Conservation (phyloP, 2,113 vertebrate genomes). For the Apeltes quadracus region DNA sequence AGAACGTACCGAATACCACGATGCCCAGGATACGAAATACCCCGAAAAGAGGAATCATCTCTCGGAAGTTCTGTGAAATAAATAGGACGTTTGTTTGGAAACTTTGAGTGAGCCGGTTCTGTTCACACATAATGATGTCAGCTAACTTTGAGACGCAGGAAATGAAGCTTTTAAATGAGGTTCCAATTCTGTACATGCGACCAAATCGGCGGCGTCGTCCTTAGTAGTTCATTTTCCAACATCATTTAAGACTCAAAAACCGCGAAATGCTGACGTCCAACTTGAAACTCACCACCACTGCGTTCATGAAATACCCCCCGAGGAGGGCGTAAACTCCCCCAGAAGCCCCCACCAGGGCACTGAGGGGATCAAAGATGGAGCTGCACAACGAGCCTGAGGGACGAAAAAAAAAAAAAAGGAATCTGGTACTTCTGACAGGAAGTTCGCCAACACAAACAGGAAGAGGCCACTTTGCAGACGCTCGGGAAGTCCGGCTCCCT, state of each 20-base stretch:
- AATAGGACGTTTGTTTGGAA: neutral
- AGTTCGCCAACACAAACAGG: constrained; percentile 18
- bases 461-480: constrained; percentile 26
- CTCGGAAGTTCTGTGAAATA: constrained; percentile 85
- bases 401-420: neutral
- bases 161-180: neutral
- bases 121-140: neutral
- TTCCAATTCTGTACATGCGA: neutral
- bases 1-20: constrained; percentile 81
- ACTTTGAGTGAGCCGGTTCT: neutral
- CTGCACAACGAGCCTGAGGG: constrained; percentile 88
- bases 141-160: neutral
- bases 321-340: constrained; percentile 91
- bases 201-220: neutral
- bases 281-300: constrained; percentile 85
- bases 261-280: neutral
- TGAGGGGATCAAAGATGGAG: constrained; percentile 90
- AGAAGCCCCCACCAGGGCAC: constrained; percentile 88
- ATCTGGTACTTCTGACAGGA: neutral
- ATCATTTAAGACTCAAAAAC: neutral
- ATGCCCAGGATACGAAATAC: constrained; percentile 84
- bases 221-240: neutral
- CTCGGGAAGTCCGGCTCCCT: neutral
- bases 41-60: constrained; percentile 89
- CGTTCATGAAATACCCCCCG: constrained; percentile 93